Evolutionary conservation across 2,113 vertebrate species (phyloP), one percentile per base, ranked within the genome.

Genomic region (Coreoperca whiteheadi): DNA sequence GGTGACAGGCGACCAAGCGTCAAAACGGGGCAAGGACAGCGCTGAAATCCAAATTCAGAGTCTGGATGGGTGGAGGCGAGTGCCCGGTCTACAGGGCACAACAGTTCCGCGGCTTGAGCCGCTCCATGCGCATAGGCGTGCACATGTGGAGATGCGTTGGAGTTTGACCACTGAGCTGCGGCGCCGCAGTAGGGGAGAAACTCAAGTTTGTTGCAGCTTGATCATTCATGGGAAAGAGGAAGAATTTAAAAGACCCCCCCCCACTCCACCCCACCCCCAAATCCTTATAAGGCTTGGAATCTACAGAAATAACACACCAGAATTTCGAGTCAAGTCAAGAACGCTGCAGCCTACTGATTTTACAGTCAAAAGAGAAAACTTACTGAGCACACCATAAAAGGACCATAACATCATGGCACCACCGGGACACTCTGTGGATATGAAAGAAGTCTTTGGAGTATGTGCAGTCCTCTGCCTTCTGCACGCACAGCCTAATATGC

Each of bases 161-260:
- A n/a, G n/a, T 76, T 41, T 71, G 48, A 65, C 67, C 25, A 28
- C 0, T 61, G 39, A 78, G 53, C 59, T 60, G 60, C 57, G 20
- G 41, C 65, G n/a, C 23, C 51, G 12, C 20, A 48, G 18, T 39
- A 21, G 54, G 25, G 4, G 11, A 21, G 57, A 5, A 7, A 18
- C 32, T 48, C 28, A 71, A 66, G 51, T 86, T 60, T 28, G 21
- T 8, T 50, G 2, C 23, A 30, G 48, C 21, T 28, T 50, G 34
- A 63, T 79, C 25, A 68, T 18, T 51, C 8, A 28, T 28, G 50
- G 25, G 8, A 11, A n/a, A 57, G 28, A 69, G 30, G 5, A n/a
- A 8, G 8, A 53, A 34, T 53, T 4, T 15, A 3, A 50, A 15
- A 64, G 4, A 54, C 6, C 14, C 23, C 8, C 20, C 2, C 16